Conservation (phyloP, 2,888 invertebrate species). For the Nesidiocoris tenuis region DNA sequence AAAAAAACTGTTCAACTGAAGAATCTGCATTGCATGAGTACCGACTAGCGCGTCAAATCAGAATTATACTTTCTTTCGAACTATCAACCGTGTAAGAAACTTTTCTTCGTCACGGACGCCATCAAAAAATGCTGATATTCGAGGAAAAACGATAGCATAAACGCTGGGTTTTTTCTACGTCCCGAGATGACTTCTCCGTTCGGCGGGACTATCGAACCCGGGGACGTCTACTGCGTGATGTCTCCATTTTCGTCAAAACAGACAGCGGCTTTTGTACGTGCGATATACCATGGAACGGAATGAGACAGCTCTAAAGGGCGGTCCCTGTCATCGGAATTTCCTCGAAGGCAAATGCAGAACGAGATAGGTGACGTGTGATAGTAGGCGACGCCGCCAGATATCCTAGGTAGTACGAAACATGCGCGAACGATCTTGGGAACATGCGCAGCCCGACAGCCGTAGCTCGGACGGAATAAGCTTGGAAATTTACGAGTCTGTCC, state of each 20-base stretch:
- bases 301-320: neutral
- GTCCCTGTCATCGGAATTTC: neutral
- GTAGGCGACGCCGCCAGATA: too few relatives aligned
- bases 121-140: neutral
- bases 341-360: neutral
- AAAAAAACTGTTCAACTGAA: too few relatives aligned
- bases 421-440: too few relatives aligned
- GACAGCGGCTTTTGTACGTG: neutral
- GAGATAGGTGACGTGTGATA: too few relatives aligned
- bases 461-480: too few relatives aligned
- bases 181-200: neutral
- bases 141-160: neutral
- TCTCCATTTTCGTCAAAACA: neutral
- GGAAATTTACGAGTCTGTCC: too few relatives aligned
- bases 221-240: neutral
- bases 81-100: neutral
- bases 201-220: neutral
- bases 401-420: too few relatives aligned
- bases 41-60: neutral
- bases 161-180: neutral
- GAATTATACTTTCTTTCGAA: neutral
- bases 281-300: neutral
- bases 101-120: neutral
- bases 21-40: neutral
- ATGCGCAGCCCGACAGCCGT: too few relatives aligned